Percentiles rank a stretch among this genome's conserved stretches.
These are phyloP conservation scores for Seira musarum DNA, from an alignment of 2,888 invertebrate species.

Conservation along the genomic window DNA sequence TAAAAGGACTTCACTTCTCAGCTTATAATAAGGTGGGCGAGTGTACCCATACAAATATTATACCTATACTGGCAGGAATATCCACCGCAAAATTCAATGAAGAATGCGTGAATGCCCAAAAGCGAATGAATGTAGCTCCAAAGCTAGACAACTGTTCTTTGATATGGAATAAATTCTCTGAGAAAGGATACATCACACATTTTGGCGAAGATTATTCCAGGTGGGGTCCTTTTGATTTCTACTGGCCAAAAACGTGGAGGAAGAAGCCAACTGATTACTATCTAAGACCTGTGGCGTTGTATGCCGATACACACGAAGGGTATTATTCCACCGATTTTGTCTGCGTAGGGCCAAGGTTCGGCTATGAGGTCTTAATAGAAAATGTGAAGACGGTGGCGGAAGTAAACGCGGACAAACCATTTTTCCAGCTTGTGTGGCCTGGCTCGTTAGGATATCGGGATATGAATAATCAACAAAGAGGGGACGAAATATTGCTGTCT, in stretches of 20 bases:
- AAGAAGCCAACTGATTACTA: slow-evolving; percentile 73
- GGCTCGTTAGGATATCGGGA: slow-evolving; percentile 87
- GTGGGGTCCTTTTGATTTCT: slow-evolving; percentile 80
- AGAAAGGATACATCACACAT: slow-evolving; percentile 53
- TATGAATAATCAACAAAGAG: slow-evolving; percentile 81
- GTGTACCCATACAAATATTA: slow-evolving; percentile 74
- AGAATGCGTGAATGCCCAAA: slow-evolving; percentile 73
- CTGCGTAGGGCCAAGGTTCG: slow-evolving; percentile 76
- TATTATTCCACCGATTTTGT: slow-evolving; percentile 77
- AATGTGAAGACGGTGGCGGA: slow-evolving; percentile 74
- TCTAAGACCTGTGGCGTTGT: slow-evolving; percentile 71
- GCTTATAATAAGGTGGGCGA: slow-evolving; percentile 70
- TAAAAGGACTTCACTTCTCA: neutral
- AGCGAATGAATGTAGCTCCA: neutral
- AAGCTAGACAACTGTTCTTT: slow-evolving; percentile 56
- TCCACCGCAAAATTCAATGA: slow-evolving; percentile 52
- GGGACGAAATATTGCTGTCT: slow-evolving; percentile 71
- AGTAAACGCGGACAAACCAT: slow-evolving; percentile 71
- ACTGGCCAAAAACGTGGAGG: slow-evolving; percentile 73
- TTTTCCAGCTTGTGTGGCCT: slow-evolving; percentile 42
- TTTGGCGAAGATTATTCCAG: slow-evolving; percentile 54
- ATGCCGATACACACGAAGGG: slow-evolving; percentile 29
- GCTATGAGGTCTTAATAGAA: slow-evolving; percentile 80
- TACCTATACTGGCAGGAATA: slow-evolving; percentile 72
- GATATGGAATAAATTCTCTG: slow-evolving; percentile 62